Percentiles rank a stretch among this genome's conserved stretches.
phyloP scores from a whole-genome alignment of 2,113 vertebrate species.

The Podilymbus podiceps region DNA sequence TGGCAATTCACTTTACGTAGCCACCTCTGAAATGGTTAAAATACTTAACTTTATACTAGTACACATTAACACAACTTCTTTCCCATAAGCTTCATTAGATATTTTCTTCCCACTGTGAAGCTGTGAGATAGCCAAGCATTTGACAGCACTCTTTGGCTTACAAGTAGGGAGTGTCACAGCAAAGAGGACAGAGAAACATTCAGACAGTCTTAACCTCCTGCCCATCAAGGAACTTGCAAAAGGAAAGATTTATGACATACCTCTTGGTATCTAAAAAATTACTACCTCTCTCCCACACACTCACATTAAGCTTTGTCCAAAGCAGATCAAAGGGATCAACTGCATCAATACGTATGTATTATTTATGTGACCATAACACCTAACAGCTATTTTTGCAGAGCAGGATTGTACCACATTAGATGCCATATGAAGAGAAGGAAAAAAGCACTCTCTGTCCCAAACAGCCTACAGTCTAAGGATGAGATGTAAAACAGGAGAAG shows the following conservation, averaged over 20 bases:
- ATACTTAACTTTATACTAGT: neutral
- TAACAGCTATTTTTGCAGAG: neutral
- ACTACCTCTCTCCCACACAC: neutral
- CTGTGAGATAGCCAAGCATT: neutral
- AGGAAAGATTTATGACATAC: neutral
- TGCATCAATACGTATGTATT: neutral
- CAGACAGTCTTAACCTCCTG: neutral
- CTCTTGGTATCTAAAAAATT: neutral
- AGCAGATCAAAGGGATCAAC: neutral
- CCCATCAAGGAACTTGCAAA: neutral
- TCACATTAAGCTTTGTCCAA: neutral
- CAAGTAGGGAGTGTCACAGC: neutral
- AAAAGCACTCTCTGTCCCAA: neutral
- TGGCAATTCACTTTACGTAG: neutral
- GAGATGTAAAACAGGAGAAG: neutral
- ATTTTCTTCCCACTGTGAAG: neutral
- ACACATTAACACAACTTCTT: neutral
- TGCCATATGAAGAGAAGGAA: neutral
- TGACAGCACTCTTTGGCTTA: neutral
- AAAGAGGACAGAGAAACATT: neutral
- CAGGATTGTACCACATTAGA: rapidly evolving
- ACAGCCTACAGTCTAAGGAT: neutral
- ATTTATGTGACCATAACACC: neutral
- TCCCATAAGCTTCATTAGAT: neutral
- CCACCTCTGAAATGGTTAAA: neutral